A percentile compares a stretch with the other conserved stretches of the same genome.
Evolutionary conservation across 64 coral and sea anemone genomes (phyloP).

Genomic region (Exaiptasia diaphana): DNA sequence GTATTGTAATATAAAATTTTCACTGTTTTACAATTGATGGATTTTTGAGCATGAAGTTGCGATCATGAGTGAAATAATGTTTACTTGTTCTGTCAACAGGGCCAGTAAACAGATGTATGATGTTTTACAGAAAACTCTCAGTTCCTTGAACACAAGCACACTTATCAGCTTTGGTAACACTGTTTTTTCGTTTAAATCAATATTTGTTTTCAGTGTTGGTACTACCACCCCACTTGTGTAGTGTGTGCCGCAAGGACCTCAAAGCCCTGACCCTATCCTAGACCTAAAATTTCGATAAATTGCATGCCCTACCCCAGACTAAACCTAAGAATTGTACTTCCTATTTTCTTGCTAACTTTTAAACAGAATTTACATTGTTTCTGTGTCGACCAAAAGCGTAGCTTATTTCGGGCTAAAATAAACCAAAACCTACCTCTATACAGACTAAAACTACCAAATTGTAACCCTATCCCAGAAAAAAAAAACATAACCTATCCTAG

Average conservation of each 20-base stretch:
- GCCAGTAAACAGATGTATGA: conserved; percentile 71
- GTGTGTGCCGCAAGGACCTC: too few species aligned
- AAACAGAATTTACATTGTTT: not conserved
- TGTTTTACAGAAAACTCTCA: conserved; percentile 48
- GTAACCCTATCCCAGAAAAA: too few species aligned
- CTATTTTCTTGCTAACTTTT: not conserved
- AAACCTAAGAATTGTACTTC: not conserved
- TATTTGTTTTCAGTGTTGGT: not conserved
- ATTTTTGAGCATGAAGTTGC: too few species aligned
- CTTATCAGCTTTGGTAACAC: conserved; percentile 84
- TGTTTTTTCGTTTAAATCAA: not conserved
- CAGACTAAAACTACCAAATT: not conserved
- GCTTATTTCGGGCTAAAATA: not conserved
- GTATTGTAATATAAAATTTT: too few species aligned
- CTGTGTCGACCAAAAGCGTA: too few species aligned
- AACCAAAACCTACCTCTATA: not conserved
- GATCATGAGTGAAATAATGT: too few species aligned
- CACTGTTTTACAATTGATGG: too few species aligned
- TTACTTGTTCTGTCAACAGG: too few species aligned
- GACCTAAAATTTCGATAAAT: not conserved
- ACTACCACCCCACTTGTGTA: not conserved
- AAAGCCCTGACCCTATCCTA: not conserved
- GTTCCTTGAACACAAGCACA: conserved; percentile 49
- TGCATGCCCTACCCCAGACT: not conserved
- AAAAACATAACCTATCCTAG: too few species aligned